Base-by-base conservation (phyloP, 2,797 vertebrate species). In the Sardinella longiceps region DNA sequence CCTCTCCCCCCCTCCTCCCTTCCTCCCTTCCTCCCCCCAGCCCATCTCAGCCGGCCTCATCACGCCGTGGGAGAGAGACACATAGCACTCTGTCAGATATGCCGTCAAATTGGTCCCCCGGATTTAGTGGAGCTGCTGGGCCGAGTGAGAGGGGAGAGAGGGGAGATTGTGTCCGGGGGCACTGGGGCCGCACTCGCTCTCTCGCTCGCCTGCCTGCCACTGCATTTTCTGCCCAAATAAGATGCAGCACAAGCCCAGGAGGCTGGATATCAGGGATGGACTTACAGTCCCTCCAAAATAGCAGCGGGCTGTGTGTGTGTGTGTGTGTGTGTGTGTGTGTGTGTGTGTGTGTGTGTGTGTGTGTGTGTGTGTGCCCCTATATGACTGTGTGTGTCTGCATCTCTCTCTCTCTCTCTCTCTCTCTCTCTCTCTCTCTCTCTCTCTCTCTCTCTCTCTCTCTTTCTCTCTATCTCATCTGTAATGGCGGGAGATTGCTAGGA, bases 401-500 rank as follows among this genome's bases (percentile, higher is more conserved):
- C 0, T 23, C 63, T 84, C 85, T 92, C 90, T 89, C 87, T 66
- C 60, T 63, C 58, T 63, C n/a, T 63, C n/a, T 63, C n/a, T 63
- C 58, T 23, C 18, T 28, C 56, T 58, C 56, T 58, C 56, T 58
- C 56, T 58, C 56, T 12, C 51, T 56, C 51, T 56, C 51, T 56
- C 51, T 56, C 51, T 56, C 51, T 56, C 51, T 56, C 51, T 63
- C n/a, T 63, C n/a, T 63, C 58, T 70, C 63, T 33, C 28, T 66
- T 33, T 74, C 66, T 20, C 66, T 74, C 66, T 39, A 33, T 74
- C 66, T 74, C 5, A 81, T 86, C 46, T 86, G 85, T 93, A 93
- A 93, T 93, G 92, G 92, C 89, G 81, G 88, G 88, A 89, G 91
- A 93, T 93, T 83, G 89, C 87, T 88, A 87, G 88, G 88, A 89